Percentiles rank a stretch among this genome's conserved stretches.
These are phyloP conservation scores for Siphlonurus alternatus DNA, from an alignment of 2,888 invertebrate genomes.

Conservation along the genomic window DNA sequence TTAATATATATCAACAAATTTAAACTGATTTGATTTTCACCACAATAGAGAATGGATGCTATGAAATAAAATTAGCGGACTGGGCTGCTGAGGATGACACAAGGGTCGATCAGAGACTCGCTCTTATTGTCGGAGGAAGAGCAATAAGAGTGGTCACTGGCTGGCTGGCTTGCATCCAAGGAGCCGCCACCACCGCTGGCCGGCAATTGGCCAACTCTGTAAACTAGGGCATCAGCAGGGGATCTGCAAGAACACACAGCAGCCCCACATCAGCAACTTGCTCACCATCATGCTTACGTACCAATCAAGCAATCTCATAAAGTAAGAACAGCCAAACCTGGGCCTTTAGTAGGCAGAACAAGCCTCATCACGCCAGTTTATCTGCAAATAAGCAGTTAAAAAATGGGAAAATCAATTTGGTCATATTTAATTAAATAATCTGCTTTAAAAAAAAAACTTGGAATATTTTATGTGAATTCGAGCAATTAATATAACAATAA, in stretches of 20 bases:
- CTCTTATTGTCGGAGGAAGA: background rate
- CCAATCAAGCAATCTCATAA: background rate
- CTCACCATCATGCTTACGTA: background rate
- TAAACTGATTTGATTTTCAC: background rate
- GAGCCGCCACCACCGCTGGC: background rate
- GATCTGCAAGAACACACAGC: background rate
- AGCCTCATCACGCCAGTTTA: background rate
- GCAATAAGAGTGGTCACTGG: background rate
- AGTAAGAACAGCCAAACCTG: background rate
- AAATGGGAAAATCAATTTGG: too few species aligned
- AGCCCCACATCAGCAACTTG: background rate
- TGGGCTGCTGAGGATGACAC: background rate
- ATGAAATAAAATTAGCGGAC: background rate
- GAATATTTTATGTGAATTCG: too few species aligned
- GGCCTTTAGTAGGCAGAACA: background rate
- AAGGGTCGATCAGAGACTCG: background rate
- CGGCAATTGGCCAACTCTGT: background rate
- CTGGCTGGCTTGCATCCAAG: background rate
- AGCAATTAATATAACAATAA: too few species aligned
- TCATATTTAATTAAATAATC: too few species aligned
- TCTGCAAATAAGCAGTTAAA: background rate
- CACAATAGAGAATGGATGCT: background rate
- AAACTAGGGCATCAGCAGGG: background rate
- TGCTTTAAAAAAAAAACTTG: too few species aligned
- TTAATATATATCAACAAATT: background rate